Conservation (phyloP, 1,140 invertebrate genomes). For the Calliopsis andreniformis region DNA sequence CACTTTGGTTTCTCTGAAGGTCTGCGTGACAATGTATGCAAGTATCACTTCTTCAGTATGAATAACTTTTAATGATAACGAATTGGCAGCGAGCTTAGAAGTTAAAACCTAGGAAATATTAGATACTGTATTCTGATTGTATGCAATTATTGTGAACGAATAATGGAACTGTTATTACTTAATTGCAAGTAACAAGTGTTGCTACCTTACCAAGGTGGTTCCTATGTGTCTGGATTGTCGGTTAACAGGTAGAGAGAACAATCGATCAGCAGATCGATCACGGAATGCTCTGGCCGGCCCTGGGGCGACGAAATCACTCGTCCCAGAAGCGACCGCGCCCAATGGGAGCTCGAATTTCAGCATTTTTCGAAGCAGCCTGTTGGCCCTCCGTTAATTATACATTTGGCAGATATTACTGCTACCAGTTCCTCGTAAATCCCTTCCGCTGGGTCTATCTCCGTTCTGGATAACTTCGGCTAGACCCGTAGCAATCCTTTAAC, state of each 20-base stretch:
- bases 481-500: background rate
- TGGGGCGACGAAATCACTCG: slow-evolving; percentile 65
- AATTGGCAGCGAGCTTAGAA: too few relatives aligned
- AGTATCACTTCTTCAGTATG: too few relatives aligned
- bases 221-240: too few relatives aligned
- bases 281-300: slow-evolving; percentile 39
- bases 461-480: background rate
- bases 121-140: too few relatives aligned
- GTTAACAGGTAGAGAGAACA: slow-evolving; percentile 23
- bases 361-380: slow-evolving; percentile 53
- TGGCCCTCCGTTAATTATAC: slow-evolving; percentile 53
- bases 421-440: slow-evolving; percentile 48
- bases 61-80: too few relatives aligned
- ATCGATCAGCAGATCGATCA: slow-evolving; percentile 53
- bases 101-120: too few relatives aligned
- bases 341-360: slow-evolving; percentile 69
- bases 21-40: too few relatives aligned
- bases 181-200: too few relatives aligned
- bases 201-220: slow-evolving; percentile 12
- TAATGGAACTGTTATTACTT: too few relatives aligned
- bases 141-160: too few relatives aligned
- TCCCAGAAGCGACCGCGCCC: slow-evolving; percentile 70
- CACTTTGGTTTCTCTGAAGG: too few relatives aligned
- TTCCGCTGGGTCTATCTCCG: background rate
- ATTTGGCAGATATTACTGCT: slow-evolving; percentile 53